Evolutionary conservation across 2,888 invertebrate genomes (phyloP).

Genomic region (Microplitis deprimator): DNA sequence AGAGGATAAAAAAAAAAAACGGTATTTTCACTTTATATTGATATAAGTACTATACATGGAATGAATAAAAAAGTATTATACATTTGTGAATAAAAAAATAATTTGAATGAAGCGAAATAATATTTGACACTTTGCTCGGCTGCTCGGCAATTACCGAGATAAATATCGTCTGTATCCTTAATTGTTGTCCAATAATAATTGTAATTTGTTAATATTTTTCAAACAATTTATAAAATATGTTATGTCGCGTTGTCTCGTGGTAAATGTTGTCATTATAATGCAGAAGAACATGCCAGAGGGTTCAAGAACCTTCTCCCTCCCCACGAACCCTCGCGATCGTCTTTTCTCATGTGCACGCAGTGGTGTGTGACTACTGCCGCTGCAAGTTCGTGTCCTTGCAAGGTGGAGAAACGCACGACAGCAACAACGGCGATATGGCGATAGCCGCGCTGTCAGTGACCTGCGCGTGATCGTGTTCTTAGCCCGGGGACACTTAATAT

Average conservation of each 20-base stretch:
- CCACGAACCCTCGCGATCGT: conserved; percentile 24
- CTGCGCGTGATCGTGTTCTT: conserved; percentile 36
- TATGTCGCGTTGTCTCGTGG: not conserved
- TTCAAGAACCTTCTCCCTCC: conserved; percentile 50
- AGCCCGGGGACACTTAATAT: conserved; percentile 30
- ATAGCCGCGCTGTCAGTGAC: conserved; percentile 47
- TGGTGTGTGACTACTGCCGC: not conserved
- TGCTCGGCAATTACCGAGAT: no score
- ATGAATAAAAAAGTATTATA: no score
- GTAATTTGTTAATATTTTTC: no score
- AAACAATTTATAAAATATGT: not conserved
- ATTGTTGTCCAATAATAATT: no score
- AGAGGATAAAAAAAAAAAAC: no score
- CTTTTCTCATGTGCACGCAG: not conserved
- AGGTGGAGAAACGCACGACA: conserved; percentile 54
- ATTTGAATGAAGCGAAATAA: no score
- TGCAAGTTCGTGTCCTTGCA: conserved; percentile 60
- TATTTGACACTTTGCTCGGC: no score
- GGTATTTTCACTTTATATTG: no score
- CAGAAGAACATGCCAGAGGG: conserved; percentile 34
- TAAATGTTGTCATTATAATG: conserved; percentile 2
- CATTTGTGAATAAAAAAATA: no score
- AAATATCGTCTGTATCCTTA: no score
- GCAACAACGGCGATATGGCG: conserved; percentile 11
- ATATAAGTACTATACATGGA: no score